phyloP scores from a whole-genome alignment of 2,888 invertebrate species.

The Hemaris fuciformis region DNA sequence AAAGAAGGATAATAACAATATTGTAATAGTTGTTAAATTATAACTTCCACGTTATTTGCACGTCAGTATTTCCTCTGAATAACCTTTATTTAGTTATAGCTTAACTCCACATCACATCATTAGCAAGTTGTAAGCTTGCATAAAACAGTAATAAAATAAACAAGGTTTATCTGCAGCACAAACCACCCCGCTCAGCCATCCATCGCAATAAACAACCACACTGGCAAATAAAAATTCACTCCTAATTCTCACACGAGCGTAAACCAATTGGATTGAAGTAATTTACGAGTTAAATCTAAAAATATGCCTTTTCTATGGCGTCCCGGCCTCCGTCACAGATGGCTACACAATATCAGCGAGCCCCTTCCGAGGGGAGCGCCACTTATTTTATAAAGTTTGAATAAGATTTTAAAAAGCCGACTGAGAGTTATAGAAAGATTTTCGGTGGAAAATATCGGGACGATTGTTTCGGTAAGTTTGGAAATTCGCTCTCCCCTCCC shows the following conservation, averaged over 20 bases:
- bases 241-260: constrained; percentile 77
- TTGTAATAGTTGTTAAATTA: too few relatives aligned
- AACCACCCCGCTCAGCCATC: constrained; percentile 22
- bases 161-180: constrained; percentile 16
- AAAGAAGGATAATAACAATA: too few relatives aligned
- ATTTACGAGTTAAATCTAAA: constrained; percentile 81
- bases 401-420: constrained; percentile 79
- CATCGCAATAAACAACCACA: constrained; percentile 60
- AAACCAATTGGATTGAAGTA: constrained; percentile 77
- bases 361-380: constrained; percentile 65
- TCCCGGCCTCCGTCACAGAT: constrained; percentile 72
- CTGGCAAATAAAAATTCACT: constrained; percentile 66
- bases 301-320: constrained; percentile 78
- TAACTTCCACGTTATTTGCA: too few relatives aligned
- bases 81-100: background rate
- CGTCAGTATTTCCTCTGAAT: background rate
- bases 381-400: constrained; percentile 80
- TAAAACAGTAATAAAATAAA: constrained; percentile 12
- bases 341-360: constrained; percentile 74
- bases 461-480: constrained; percentile 46
- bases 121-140: constrained; percentile 5
- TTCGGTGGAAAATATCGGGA: constrained; percentile 46
- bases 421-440: constrained; percentile 57
- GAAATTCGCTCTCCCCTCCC: constrained; percentile 35
- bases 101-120: background rate